These are phyloP conservation scores for Pyrgilauda ruficollis DNA, from an alignment of 2,113 vertebrate genomes.

Conservation along the genomic window DNA sequence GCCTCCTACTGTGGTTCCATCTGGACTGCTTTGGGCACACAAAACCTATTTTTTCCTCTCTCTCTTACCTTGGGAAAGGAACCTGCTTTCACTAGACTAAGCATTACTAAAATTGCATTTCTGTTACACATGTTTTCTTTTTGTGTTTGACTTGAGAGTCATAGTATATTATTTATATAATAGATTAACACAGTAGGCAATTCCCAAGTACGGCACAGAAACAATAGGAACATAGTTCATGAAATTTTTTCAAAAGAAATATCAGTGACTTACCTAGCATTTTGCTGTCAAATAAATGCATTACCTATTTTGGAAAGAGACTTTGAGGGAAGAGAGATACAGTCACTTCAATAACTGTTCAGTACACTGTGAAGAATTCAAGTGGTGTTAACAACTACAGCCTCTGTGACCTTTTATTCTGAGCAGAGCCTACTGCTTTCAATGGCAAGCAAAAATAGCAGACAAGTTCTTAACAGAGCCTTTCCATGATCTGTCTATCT, in stretches of 20 bases:
- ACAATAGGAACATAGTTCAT: background rate
- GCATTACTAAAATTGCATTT: background rate
- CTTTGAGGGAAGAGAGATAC: background rate
- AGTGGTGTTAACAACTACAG: background rate
- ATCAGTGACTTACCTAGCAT: background rate
- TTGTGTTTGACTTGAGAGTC: background rate
- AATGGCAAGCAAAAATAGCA: background rate
- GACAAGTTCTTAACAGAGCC: background rate
- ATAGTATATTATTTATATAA: background rate
- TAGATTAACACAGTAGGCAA: background rate
- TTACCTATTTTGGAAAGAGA: background rate
- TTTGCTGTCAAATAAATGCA: background rate
- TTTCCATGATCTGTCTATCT: background rate
- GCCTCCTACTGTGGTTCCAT: conserved; percentile 13
- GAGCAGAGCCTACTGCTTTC: background rate
- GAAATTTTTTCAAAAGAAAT: background rate
- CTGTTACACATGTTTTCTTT: background rate
- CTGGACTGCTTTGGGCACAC: conserved; percentile 10
- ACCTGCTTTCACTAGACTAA: background rate
- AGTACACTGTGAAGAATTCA: background rate
- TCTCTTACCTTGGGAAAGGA: background rate
- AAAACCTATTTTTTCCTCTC: background rate
- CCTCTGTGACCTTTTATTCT: background rate
- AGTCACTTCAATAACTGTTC: background rate
- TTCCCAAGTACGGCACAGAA: background rate